phyloP scores from a whole-genome alignment of 2,888 invertebrate genomes.

The Lysandra coridon region DNA sequence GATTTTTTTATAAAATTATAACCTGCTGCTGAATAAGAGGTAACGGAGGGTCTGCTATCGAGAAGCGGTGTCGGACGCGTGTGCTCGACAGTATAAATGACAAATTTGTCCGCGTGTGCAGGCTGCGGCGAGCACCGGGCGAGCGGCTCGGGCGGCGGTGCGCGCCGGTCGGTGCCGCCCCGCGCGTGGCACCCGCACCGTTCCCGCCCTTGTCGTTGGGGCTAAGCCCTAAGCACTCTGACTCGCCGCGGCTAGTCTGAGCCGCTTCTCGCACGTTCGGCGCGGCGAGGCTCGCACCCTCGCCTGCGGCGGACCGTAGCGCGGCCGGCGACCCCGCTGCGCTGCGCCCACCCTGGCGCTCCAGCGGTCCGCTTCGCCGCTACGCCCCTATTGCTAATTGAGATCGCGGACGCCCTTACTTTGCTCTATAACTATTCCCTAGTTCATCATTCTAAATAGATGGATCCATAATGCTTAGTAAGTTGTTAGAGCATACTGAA shows the following conservation, averaged over 20 bases:
- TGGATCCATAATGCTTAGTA: slow-evolving; percentile 57
- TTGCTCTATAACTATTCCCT: slow-evolving; percentile 34
- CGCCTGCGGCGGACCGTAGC: slow-evolving; percentile 41
- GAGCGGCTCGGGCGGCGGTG: slow-evolving; percentile 59
- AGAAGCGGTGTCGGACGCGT: slow-evolving; percentile 68
- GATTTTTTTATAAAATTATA: slow-evolving; percentile 19
- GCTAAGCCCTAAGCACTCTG: slow-evolving; percentile 66
- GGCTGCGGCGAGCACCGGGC: slow-evolving; percentile 70
- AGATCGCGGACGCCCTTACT: slow-evolving; percentile 35
- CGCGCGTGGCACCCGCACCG: slow-evolving; percentile 53
- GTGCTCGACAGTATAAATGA: slow-evolving; percentile 40
- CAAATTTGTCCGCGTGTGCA: slow-evolving; percentile 72
- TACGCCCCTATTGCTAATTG: slow-evolving; percentile 34
- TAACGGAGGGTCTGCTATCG: slow-evolving; percentile 36
- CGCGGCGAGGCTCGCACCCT: slow-evolving; percentile 47
- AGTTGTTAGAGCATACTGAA: slow-evolving; percentile 58
- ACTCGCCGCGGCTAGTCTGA: slow-evolving; percentile 70
- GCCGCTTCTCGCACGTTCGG: slow-evolving; percentile 63
- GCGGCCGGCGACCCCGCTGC: slow-evolving; percentile 36
- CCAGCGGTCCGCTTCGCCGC: slow-evolving; percentile 27
- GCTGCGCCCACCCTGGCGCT: slow-evolving; percentile 30
- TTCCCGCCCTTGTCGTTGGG: slow-evolving; percentile 66
- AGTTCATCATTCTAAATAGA: slow-evolving; percentile 43
- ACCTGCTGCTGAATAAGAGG: slow-evolving; percentile 31
- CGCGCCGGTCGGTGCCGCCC: slow-evolving; percentile 56